Base-by-base conservation (phyloP, 2,797 vertebrate genomes). In the Amblyraja radiata region DNA sequence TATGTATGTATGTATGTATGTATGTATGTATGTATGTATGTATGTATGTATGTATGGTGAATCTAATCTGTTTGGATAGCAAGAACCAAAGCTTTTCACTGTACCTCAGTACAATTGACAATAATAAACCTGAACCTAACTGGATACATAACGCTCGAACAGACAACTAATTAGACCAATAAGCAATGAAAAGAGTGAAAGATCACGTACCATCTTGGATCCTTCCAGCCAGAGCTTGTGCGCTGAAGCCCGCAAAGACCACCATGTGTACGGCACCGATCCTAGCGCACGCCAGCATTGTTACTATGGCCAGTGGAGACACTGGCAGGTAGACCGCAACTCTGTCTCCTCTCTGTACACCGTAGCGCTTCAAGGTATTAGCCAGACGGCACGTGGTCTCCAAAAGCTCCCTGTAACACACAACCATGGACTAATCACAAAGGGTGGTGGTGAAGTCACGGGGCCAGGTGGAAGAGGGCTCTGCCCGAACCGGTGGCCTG, bases 301-400 rank as follows among this genome's bases (percentile, higher is more conserved):
- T 96, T 1, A 98, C 97, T 96, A 99, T 98, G 0, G 98, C 97
- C 93, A 97, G 14, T 0, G 98, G 98, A 79, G 97, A 98, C 28
- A 97, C 95, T 0, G 98, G 96, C 98, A 99, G 98, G 94, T 99
- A 99, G 95, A 99, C 97, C 94, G 98, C 98, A 95, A 99, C 98
- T 1, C 96, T 97, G 95, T 99, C 98, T 54, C 98, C 98, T 73
- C 94, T 97, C 94, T 94, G 95, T 77, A 99, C 96, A 1, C 97
- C 98, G 36, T 96, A 96, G 39, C 96, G 97, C 95, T 97, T 97
- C 93, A 99, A 94, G 0, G 97, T 97, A 95, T 99, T 99, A 83
- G 97, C 98, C 93, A 99, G 94, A n/a, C 97, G 97, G 94, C 98
- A 99, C 0, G 99, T 99, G 94, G 96, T 96, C 94, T 99, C 98